Conservation (phyloP, 2,888 invertebrate species). For the Amphiduros pacificus region DNA sequence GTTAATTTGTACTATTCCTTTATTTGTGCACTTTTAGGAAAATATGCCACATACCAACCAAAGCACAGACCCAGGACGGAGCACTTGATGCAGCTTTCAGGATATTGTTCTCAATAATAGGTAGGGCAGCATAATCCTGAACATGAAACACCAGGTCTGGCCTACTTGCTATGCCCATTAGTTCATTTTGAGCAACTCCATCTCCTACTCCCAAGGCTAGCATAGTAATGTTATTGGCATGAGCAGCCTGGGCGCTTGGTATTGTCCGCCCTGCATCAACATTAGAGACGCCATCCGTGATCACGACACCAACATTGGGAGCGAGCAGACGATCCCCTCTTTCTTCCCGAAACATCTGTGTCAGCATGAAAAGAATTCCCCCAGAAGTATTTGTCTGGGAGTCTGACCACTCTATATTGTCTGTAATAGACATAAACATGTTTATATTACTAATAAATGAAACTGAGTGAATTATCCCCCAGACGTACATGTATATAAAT, state of each 20-base stretch:
- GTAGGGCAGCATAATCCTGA: constrained; percentile 35
- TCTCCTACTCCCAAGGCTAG: constrained; percentile 12
- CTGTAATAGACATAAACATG: neutral
- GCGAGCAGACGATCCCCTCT: constrained; percentile 36
- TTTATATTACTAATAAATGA: too few relatives aligned
- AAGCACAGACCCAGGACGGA: too few relatives aligned
- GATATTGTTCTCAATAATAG: constrained; percentile 23
- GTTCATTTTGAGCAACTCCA: constrained; percentile 18
- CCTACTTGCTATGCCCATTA: constrained; percentile 40
- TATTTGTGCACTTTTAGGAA: too few relatives aligned
- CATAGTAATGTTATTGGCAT: constrained; percentile 13
- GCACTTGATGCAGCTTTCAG: too few relatives aligned
- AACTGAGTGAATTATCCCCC: too few relatives aligned
- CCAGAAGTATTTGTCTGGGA: constrained; percentile 13
- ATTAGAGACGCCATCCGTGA: constrained; percentile 49
- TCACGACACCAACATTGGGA: constrained; percentile 36
- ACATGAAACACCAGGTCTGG: constrained; percentile 40
- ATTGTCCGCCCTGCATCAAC: constrained; percentile 41
- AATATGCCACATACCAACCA: too few relatives aligned
- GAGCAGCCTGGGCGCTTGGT: constrained; percentile 36
- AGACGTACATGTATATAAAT: too few relatives aligned
- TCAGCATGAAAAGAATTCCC: constrained; percentile 1
- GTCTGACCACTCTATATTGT: constrained; percentile 5
- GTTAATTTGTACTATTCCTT: too few relatives aligned
- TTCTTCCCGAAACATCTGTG: constrained; percentile 30